These are phyloP conservation scores for Morus bassanus DNA, from an alignment of 2,797 vertebrate species.

Conservation along the genomic window DNA sequence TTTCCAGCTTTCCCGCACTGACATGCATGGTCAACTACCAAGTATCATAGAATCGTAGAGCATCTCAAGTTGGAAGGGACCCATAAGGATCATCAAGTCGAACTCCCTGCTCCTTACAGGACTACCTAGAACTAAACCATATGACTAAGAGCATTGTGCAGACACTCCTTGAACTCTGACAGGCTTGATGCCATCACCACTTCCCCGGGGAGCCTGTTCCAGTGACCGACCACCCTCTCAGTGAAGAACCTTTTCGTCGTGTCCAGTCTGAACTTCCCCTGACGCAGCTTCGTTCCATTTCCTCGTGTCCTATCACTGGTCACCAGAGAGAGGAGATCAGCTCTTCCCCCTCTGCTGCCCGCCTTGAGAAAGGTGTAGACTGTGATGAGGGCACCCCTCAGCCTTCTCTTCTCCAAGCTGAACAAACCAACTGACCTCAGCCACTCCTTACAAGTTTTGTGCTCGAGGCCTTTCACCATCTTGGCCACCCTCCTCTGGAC, in stretches of 20 bases:
- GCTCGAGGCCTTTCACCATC: not conserved
- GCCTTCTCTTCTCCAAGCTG: not conserved
- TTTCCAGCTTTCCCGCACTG: not conserved
- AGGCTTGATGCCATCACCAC: not conserved
- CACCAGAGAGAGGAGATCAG: not conserved
- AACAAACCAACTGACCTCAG: not conserved
- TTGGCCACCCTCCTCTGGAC: not conserved
- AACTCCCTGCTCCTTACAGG: not conserved
- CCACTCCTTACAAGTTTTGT: not conserved
- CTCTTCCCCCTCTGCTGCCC: rapidly evolving
- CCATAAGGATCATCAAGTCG: not conserved
- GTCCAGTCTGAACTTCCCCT: not conserved
- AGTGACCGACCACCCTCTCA: not conserved
- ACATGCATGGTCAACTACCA: not conserved
- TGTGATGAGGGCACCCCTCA: not conserved
- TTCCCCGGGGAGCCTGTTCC: not conserved
- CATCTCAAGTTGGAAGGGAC: not conserved
- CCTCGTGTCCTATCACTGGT: rapidly evolving
- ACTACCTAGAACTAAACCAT: not conserved
- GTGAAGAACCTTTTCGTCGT: not conserved
- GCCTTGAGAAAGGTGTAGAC: not conserved
- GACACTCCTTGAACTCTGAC: not conserved
- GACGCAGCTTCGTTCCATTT: not conserved
- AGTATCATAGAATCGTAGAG: not conserved
- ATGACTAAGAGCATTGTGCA: not conserved